Conservation (phyloP, 2,888 invertebrate genomes). For the Automeris io region DNA sequence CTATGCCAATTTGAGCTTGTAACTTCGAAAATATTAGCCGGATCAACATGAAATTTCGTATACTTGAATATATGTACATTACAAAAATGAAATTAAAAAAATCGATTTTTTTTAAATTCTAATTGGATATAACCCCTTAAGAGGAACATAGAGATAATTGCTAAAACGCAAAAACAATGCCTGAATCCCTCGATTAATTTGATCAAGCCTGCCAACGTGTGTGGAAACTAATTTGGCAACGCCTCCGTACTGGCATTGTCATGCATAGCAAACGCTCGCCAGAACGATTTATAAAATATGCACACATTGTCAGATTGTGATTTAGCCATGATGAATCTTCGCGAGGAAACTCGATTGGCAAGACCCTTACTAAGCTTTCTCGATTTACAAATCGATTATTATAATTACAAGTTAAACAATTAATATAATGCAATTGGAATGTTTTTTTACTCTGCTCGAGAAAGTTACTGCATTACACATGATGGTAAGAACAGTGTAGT, state of each 20-base stretch:
- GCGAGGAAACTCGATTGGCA: conserved; percentile 16
- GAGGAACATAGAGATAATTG: too few species aligned
- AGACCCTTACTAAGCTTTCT: not conserved
- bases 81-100: too few species aligned
- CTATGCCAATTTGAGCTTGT: too few species aligned
- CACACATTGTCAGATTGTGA: conserved; percentile 49
- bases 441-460: too few species aligned
- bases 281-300: conserved; percentile 65
- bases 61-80: too few species aligned
- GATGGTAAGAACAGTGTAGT: too few species aligned
- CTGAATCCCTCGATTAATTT: conserved; percentile 1
- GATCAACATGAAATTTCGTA: too few species aligned
- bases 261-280: conserved; percentile 54
- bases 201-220: conserved; percentile 6
- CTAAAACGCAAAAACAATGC: not conserved
- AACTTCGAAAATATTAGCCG: too few species aligned
- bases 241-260: conserved; percentile 28
- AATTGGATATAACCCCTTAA: too few species aligned
- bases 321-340: conserved; percentile 43
- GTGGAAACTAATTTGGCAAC: conserved; percentile 48
- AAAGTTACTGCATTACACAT: too few species aligned
- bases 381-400: not conserved
- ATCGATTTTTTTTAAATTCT: too few species aligned
- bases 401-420: not conserved
- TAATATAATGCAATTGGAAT: too few species aligned